Evolutionary conservation across 1,140 invertebrate genomes (phyloP).

Genomic region (Solen grandis): DNA sequence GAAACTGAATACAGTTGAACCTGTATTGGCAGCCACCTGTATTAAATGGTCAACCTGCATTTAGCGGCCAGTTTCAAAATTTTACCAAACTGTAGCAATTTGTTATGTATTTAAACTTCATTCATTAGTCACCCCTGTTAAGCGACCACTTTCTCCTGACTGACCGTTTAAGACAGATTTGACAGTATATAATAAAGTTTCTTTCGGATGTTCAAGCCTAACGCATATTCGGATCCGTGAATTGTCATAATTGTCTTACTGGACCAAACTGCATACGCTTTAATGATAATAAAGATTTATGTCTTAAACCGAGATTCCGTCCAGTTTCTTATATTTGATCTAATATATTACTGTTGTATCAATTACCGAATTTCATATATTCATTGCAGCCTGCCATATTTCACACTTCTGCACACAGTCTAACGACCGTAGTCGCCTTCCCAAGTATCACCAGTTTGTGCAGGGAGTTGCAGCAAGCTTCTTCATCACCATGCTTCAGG

Average conservation of each 20-base stretch:
- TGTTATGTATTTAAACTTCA: too few species aligned
- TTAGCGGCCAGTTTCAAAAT: too few species aligned
- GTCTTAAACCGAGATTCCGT: not conserved
- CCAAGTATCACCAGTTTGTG: conserved; percentile 56
- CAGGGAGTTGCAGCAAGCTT: conserved; percentile 60
- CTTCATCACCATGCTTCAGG: conserved; percentile 56
- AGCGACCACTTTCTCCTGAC: too few species aligned
- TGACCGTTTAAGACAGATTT: too few species aligned
- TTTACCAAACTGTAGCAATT: too few species aligned
- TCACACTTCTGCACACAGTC: conserved; percentile 59
- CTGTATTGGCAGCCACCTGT: too few species aligned
- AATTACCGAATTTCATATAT: too few species aligned
- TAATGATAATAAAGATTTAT: not conserved
- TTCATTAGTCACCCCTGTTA: too few species aligned
- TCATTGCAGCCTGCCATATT: conserved; percentile 53
- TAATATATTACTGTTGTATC: not conserved
- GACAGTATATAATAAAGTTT: too few species aligned
- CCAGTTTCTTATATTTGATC: not conserved
- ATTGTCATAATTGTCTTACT: not conserved
- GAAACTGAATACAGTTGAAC: too few species aligned
- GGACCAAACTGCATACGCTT: not conserved
- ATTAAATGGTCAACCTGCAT: too few species aligned
- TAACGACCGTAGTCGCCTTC: conserved; percentile 34
- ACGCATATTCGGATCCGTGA: not conserved
- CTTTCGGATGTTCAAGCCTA: not conserved